Evolutionary conservation across 1,140 invertebrate species (phyloP), one percentile per base, ranked within the genome.

Genomic region (Zaprionus inermis): DNA sequence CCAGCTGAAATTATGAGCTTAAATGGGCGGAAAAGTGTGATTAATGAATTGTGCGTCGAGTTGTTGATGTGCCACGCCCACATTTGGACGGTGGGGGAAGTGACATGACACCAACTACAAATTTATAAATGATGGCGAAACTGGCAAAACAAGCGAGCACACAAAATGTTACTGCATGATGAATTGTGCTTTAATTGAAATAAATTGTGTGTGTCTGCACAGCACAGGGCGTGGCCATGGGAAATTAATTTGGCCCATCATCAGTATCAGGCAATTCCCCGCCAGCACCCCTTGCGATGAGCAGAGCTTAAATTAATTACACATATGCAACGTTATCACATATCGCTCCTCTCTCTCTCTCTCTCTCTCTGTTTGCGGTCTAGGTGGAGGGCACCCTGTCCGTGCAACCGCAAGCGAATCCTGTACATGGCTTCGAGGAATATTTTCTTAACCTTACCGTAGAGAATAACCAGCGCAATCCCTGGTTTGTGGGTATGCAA

Each of bases 361-460:
- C 5, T 49, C 24, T 58, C n/a, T 49, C 11, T 46, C 38, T 44
- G n/a, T 41, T 44, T 61, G 12, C 5, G 20, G 30, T 1, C 3
- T 30, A 92, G 91, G 92, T 98, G 3, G 97, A 97, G 91, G 97
- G 97, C n/a, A 98, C 97, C 1, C 93, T 98, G 65, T 97, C 97
- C 7, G 96, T 98, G 0, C 97, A 98, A 85, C 97, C 97, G 0
- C 96, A 97, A 82, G 97, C 97, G 11, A 97, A 97, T 91, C 96
- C 96, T 3, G 97, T 98, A 1, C 93, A 92, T 18, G 97, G 97
- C 1, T 98, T 98, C 90, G 95, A 97, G 78, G 95, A 97, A 71
- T 98, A 98, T 92, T 98, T 98, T 92, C 94, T 98, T 18, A 94
- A 94, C 55, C 93, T 98, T 4, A 97, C 96, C 20, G 96, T 97